Conservation (phyloP, 2,797 vertebrate genomes). For the Allobates femoralis region DNA sequence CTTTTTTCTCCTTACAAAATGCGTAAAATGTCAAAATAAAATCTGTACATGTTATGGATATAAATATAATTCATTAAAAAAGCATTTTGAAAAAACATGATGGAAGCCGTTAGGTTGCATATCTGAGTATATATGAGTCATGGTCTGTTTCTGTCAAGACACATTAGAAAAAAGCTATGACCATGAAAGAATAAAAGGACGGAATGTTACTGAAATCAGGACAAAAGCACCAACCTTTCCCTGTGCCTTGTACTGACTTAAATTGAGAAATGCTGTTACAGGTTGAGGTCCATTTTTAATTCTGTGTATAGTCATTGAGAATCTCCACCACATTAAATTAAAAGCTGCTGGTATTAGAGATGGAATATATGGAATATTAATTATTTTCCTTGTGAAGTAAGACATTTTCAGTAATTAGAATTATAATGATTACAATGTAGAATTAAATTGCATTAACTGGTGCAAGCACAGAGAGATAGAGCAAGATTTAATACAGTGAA, state of each 20-base stretch:
- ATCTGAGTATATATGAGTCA: too few relatives aligned
- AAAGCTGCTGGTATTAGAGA: neutral
- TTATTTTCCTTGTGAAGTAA: slow-evolving; percentile 5
- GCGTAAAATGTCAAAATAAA: too few relatives aligned
- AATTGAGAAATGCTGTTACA: neutral
- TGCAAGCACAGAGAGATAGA: neutral
- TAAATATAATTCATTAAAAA: too few relatives aligned
- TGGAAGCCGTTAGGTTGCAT: too few relatives aligned
- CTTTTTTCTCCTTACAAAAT: too few relatives aligned
- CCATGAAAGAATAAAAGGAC: too few relatives aligned
- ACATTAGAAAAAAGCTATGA: too few relatives aligned
- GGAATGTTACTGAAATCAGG: too few relatives aligned
- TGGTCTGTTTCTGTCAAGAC: too few relatives aligned
- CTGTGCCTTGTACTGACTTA: neutral
- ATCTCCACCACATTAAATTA: neutral
- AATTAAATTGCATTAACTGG: slow-evolving; percentile 9
- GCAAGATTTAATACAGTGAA: neutral
- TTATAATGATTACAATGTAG: slow-evolving; percentile 1
- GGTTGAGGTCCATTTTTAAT: neutral
- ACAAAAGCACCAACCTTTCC: too few relatives aligned
- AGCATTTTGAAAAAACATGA: too few relatives aligned
- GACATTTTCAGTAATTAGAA: slow-evolving; percentile 16
- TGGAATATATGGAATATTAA: slow-evolving; percentile 12
- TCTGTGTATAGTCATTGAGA: neutral
- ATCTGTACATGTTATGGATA: too few relatives aligned